Conservation (phyloP, 2,888 invertebrate species). For the Papilio protenor region DNA sequence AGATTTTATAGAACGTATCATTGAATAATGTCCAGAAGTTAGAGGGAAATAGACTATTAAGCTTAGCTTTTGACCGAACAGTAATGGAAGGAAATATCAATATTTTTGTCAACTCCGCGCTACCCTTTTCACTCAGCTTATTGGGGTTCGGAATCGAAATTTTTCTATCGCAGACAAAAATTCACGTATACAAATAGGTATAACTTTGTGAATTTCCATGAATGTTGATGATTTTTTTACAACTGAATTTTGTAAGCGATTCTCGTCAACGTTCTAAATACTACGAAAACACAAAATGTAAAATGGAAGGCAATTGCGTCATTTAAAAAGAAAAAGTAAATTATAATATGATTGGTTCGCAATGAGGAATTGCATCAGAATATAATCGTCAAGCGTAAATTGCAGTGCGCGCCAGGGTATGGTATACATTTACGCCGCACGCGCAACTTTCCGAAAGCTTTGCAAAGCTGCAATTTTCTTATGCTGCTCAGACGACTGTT, state of each 20-base stretch:
- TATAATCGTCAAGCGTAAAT: constrained; percentile 42
- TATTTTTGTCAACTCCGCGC: background rate
- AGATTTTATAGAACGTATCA: constrained; percentile 59
- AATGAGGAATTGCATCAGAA: constrained; percentile 61
- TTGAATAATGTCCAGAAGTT: background rate
- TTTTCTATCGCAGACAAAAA: background rate
- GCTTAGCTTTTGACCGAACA: background rate
- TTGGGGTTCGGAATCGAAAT: background rate
- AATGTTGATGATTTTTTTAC: background rate
- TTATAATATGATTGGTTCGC: constrained; percentile 52
- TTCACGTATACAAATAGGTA: background rate
- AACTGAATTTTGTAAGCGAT: background rate
- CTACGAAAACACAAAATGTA: background rate
- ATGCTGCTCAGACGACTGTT: constrained; percentile 51
- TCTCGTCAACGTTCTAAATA: background rate
- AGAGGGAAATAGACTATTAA: background rate
- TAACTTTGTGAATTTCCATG: background rate
- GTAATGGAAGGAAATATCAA: background rate
- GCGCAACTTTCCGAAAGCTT: constrained; percentile 49
- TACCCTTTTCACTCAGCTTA: background rate
- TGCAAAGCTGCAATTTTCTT: constrained; percentile 51
- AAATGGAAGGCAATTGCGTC: constrained; percentile 27
- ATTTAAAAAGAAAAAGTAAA: constrained; percentile 28
- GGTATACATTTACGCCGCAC: constrained; percentile 37
- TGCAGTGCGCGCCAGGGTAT: constrained; percentile 16